Evolutionary conservation across 1,140 invertebrate genomes (phyloP).

Genomic region (Tetramorium parvispinum): DNA sequence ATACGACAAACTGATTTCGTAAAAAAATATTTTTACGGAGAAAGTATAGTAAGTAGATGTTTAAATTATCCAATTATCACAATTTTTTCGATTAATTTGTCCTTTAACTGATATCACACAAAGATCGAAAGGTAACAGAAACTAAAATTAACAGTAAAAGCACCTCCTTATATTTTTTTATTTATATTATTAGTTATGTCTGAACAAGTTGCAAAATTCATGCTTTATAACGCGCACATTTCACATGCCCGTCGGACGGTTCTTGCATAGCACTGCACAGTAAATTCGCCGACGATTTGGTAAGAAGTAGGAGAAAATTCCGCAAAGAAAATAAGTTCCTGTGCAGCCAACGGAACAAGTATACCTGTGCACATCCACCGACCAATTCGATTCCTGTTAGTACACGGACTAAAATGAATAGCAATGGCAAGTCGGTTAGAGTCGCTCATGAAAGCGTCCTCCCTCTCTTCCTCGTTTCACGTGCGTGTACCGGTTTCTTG

Average conservation of each 20-base stretch:
- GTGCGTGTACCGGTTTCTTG: constrained; percentile 45
- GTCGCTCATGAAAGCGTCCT: constrained; percentile 58
- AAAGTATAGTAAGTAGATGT: background rate
- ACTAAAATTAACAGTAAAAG: background rate
- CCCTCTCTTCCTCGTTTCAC: constrained; percentile 63
- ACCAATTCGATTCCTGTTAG: constrained; percentile 58
- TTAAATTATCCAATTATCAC: background rate
- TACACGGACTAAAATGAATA: constrained; percentile 60
- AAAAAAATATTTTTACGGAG: background rate
- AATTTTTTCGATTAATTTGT: background rate
- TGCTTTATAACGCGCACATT: background rate
- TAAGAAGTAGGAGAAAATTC: constrained; percentile 6
- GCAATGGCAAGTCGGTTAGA: constrained; percentile 35
- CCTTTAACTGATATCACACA: background rate
- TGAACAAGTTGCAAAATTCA: background rate
- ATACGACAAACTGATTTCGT: background rate
- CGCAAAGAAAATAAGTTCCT: background rate
- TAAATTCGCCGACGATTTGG: background rate
- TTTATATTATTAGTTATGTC: background rate
- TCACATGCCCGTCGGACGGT: background rate
- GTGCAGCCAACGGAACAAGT: constrained; percentile 11
- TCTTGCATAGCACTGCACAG: background rate
- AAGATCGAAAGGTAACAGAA: background rate
- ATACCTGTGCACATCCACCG: background rate
- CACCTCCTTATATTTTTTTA: background rate